Evolutionary conservation across 2,113 vertebrate species (phyloP).

Genomic region (Pygathrix nemaeus): DNA sequence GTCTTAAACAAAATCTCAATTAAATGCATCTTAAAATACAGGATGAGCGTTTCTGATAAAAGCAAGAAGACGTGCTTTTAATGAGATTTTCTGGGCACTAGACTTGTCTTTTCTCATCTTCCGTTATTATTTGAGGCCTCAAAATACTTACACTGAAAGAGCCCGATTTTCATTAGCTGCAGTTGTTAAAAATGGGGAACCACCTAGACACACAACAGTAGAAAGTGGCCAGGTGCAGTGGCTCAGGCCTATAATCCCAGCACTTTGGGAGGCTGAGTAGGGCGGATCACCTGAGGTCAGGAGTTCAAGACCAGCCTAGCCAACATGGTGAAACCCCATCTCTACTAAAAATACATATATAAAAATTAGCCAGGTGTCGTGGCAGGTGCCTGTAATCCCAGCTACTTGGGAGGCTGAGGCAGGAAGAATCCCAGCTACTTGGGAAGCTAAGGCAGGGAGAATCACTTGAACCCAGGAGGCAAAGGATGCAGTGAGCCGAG

Average conservation of each 20-base stretch:
- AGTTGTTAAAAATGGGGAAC: slow-evolving; percentile 18
- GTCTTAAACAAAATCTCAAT: slow-evolving; percentile 36
- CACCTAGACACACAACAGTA: background rate
- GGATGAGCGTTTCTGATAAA: background rate
- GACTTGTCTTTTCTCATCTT: background rate
- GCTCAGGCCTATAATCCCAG: background rate
- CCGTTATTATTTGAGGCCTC: slow-evolving; percentile 16
- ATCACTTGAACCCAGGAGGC: too few species aligned
- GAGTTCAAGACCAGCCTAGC: background rate
- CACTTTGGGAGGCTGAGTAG: background rate
- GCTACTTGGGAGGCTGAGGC: too few species aligned
- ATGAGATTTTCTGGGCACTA: background rate
- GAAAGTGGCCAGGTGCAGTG: background rate
- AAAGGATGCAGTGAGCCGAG: too few species aligned
- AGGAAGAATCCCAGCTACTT: too few species aligned
- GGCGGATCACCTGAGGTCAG: background rate
- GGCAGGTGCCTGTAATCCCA: too few species aligned
- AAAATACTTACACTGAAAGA: slow-evolving; percentile 35
- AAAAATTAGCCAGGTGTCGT: too few species aligned
- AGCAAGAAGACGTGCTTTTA: background rate
- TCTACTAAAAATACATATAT: too few species aligned
- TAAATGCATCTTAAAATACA: slow-evolving; percentile 6
- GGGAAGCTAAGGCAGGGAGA: too few species aligned
- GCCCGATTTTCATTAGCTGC: background rate
- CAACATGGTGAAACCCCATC: too few species aligned